A percentile compares a stretch with the other conserved stretches of the same genome.
phyloP scores from a whole-genome alignment of 2,113 vertebrate genomes.

The Bagarius yarrelli region DNA sequence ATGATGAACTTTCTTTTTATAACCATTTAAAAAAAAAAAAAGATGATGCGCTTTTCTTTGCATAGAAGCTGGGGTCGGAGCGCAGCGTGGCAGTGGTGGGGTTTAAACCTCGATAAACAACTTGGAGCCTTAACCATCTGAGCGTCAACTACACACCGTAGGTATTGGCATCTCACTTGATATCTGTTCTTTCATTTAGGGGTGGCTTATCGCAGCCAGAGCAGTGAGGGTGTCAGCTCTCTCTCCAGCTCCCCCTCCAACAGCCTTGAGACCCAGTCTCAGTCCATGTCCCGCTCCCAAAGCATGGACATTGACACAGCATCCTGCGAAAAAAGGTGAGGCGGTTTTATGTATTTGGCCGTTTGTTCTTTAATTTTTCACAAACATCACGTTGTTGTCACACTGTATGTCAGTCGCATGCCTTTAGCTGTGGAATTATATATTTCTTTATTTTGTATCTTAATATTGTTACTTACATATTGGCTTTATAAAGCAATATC shows the following conservation, averaged over 20 bases:
- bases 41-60: too few relatives aligned
- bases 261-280: conserved; percentile 97
- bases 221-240: conserved; percentile 98
- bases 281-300: conserved; percentile 95
- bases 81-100: too few relatives aligned
- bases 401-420: neutral
- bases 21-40: too few relatives aligned
- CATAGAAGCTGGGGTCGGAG: too few relatives aligned
- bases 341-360: neutral
- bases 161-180: neutral
- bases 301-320: conserved; percentile 99
- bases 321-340: conserved; percentile 97
- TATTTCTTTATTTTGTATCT: neutral
- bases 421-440: neutral
- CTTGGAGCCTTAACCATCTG: too few relatives aligned
- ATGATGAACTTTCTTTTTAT: neutral
- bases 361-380: neutral
- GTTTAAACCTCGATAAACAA: too few relatives aligned
- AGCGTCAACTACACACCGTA: neutral
- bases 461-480: neutral
- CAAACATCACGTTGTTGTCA: neutral
- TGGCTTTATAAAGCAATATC: neutral
- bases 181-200: conserved; percentile 65
- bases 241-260: conserved; percentile 98
- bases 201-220: conserved; percentile 94